A percentile compares a stretch with the other conserved stretches of the same genome.
Conservation (phyloP, 2,113 vertebrate genomes). For the Centrocercus urophasianus region DNA sequence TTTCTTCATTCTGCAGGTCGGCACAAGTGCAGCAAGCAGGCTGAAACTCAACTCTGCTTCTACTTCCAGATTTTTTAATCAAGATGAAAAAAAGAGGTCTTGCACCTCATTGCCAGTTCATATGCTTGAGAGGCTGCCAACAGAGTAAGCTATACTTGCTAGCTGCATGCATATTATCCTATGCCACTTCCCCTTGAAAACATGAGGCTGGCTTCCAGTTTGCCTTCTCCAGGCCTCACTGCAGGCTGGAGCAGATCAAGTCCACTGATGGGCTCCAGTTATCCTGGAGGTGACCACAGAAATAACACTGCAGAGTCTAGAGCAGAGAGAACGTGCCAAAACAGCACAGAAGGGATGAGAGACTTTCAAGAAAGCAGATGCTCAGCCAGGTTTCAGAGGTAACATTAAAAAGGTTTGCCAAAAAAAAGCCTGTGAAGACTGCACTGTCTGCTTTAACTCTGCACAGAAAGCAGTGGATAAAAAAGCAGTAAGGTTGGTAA, state of each 20-base stretch:
- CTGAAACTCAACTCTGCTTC: too few species aligned
- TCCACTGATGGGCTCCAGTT: accelerated
- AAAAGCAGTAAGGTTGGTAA: background rate
- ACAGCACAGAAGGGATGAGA: background rate
- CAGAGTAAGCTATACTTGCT: background rate
- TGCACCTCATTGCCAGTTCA: background rate
- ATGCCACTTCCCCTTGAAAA: background rate
- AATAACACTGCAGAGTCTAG: background rate
- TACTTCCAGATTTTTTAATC: background rate
- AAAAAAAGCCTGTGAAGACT: background rate
- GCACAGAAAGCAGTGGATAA: background rate
- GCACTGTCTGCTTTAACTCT: background rate
- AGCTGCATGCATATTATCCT: background rate
- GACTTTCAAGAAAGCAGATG: background rate
- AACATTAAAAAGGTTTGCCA: background rate
- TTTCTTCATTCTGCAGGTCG: background rate
- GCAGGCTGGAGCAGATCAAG: background rate
- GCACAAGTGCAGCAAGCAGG: background rate
- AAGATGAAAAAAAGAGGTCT: background rate
- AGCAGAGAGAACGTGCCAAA: background rate
- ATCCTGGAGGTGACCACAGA: background rate
- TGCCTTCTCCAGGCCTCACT: background rate
- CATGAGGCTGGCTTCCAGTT: background rate
- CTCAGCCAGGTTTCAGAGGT: background rate
- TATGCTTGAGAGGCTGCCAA: background rate